A percentile compares a stretch with the other conserved stretches of the same genome.
These are phyloP conservation scores for Muscicapa adusta DNA, from an alignment of 2,113 vertebrate species.

Conservation along the genomic window DNA sequence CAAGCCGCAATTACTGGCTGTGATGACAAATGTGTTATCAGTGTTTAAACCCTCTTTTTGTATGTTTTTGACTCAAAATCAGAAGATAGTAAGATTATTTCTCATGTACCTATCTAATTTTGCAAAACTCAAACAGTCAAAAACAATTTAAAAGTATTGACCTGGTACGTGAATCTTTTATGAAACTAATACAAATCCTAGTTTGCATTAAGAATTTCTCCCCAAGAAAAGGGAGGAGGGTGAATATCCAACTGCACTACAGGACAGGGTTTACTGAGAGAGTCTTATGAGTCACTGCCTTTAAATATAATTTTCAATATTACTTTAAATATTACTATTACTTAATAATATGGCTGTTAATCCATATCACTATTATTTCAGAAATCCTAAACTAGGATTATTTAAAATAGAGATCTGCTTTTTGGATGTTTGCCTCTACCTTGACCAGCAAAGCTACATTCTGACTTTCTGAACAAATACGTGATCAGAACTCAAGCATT, in stretches of 20 bases:
- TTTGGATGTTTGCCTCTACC: background rate
- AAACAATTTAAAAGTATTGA: background rate
- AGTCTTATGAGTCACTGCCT: background rate
- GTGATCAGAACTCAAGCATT: background rate
- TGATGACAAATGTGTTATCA: background rate
- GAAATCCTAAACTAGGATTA: background rate
- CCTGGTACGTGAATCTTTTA: background rate
- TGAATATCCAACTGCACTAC: background rate
- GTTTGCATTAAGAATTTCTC: background rate
- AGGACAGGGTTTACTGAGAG: background rate
- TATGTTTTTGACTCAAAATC: background rate
- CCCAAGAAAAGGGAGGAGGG: background rate
- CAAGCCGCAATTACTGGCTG: background rate
- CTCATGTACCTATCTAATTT: background rate
- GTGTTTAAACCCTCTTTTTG: background rate
- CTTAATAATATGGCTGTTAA: background rate
- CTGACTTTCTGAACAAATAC: background rate
- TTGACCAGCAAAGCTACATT: background rate
- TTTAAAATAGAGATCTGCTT: background rate
- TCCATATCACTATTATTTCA: background rate
- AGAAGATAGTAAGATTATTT: background rate
- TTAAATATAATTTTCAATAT: background rate
- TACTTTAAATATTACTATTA: background rate
- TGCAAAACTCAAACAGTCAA: background rate
- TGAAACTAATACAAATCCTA: background rate